Evolutionary conservation across 2,113 vertebrate genomes (phyloP), one percentile per base, ranked within the genome.

Genomic region (Anolis carolinensis): DNA sequence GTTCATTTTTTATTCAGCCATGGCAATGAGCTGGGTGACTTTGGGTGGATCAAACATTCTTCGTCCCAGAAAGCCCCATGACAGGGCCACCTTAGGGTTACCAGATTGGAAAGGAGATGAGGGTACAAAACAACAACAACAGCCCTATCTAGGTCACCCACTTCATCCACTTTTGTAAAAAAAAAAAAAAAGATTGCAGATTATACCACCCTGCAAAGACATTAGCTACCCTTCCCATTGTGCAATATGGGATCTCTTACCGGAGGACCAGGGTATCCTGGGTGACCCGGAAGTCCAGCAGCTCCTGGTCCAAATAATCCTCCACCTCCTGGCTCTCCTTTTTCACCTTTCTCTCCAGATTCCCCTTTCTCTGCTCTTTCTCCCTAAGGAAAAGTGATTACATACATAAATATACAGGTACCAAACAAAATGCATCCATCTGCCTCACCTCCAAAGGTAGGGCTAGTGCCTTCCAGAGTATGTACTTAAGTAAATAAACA

Each of bases 291-390:
- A 36, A 92, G 84, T 25, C 94, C 91, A 0, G 91, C 89, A 32
- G 86, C 72, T 0, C 93, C 91, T 52, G 95, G 72, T 73, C 94
- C 71, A 1, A 96, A 96, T 67, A 92, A 89, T 0, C 95, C 88
- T 83, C 92, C 95, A 7, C 87, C 88, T 0, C 87, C 84, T 0
- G 94, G 88, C 63, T 96, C 96, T 0, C 95, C 96, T 14, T 96
- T 96, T 52, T 97, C 96, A 2, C 97, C 97, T 92, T 97, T 97
- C 16, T 87, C 25, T 13, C 97, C 97, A 2, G 87, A 0, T 0
- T 94, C 95, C 68, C 97, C 97, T 3, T 5, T 34, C 0, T 97
- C 97, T 18, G 97, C 97, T 87, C 92, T 95, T 94, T 93, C 91
- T n/a, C 95, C 95, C 98, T 98, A 90, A 0, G 2, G 77, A 79